phyloP scores from a whole-genome alignment of 1,140 invertebrate genomes.

The Caenorhabditis elegans region WBcel235 BX284603.4:11558501-11559000 shows the following conservation, averaged over 20 bases:
- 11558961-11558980: not conserved
- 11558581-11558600: too few relatives aligned
- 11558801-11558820: not conserved
- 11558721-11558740: too few relatives aligned
- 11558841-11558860: not conserved
- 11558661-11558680: too few relatives aligned
- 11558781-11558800: too few relatives aligned
- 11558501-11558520: conserved; percentile 16
- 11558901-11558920: not conserved
- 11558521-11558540: not conserved
- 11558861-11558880: not conserved
- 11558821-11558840: not conserved
- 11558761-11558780: too few relatives aligned
- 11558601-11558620: not conserved
- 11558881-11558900: not conserved
- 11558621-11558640: conserved; percentile 17
- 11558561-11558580: too few relatives aligned
- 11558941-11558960: not conserved
- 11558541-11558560: not conserved
- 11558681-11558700: too few relatives aligned
- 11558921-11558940: too few relatives aligned
- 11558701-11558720: too few relatives aligned
- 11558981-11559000: conserved; percentile 25
- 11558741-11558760: too few relatives aligned
- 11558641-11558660: too few relatives aligned